phyloP scores from a whole-genome alignment of 30 jellyfish, hydroid and myxozoan genomes.

The Sanderia malayensis region DNA sequence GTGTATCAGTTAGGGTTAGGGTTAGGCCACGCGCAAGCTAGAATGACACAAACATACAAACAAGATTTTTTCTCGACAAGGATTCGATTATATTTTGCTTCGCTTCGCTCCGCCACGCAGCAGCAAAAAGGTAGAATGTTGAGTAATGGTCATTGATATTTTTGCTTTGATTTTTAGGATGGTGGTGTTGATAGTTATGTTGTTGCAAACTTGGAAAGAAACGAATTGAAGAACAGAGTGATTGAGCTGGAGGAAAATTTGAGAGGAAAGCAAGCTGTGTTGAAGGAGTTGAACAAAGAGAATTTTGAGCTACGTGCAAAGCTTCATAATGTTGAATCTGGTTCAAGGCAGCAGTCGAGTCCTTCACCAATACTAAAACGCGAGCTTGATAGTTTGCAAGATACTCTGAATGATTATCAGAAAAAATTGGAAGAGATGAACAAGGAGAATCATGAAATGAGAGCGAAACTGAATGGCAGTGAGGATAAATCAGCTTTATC shows the following conservation, averaged over 20 bases:
- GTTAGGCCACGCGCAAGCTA: too few relatives aligned
- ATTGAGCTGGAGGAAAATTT: slow-evolving; percentile 68
- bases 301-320: slow-evolving; percentile 62
- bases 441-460: slow-evolving; percentile 55
- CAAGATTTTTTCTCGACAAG: too few relatives aligned
- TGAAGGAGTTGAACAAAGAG: slow-evolving; percentile 70
- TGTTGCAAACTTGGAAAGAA: slow-evolving; percentile 66
- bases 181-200: slow-evolving; percentile 74
- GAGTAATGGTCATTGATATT: too few relatives aligned
- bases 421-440: slow-evolving; percentile 56
- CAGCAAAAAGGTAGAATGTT: too few relatives aligned
- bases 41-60: too few relatives aligned
- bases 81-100: too few relatives aligned
- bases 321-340: slow-evolving; percentile 31
- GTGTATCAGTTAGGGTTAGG: too few relatives aligned
- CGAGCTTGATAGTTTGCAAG: slow-evolving; percentile 61
- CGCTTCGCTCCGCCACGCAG: too few relatives aligned
- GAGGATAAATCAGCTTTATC: slow-evolving; percentile 62
- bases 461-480: slow-evolving; percentile 50
- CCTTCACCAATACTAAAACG: slow-evolving; percentile 65
- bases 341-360: slow-evolving; percentile 48
- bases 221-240: slow-evolving; percentile 61
- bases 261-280: slow-evolving; percentile 70
- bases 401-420: slow-evolving; percentile 53
- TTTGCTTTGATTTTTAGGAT: too few relatives aligned